These are phyloP conservation scores for Agrenia bidenticulata DNA, from an alignment of 2,888 invertebrate species.

Conservation along the genomic window DNA sequence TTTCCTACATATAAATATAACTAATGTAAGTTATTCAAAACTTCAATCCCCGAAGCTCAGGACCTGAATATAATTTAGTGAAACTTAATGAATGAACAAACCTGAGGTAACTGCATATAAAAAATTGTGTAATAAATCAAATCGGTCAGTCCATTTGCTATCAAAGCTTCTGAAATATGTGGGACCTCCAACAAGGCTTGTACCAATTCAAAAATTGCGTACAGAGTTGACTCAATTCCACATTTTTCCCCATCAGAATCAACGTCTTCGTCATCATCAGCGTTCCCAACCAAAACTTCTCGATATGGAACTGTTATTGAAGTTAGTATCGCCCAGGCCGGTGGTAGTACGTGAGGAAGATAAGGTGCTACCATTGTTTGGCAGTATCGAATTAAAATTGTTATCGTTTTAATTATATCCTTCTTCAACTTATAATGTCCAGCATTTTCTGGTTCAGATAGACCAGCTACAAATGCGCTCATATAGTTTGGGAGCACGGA, in stretches of 20 bases:
- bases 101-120: conserved; percentile 62
- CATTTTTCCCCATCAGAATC: conserved; percentile 65
- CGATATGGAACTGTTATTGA: conserved; percentile 68
- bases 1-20: conserved; percentile 52
- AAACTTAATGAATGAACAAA: conserved; percentile 47
- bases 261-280: conserved; percentile 62
- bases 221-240: conserved; percentile 58
- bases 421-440: conserved; percentile 42
- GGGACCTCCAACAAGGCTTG: conserved; percentile 56
- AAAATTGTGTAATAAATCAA: conserved; percentile 60
- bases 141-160: conserved; percentile 59
- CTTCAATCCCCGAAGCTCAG: conserved; percentile 54
- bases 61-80: background rate
- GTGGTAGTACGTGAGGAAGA: conserved; percentile 62
- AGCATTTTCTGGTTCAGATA: conserved; percentile 61
- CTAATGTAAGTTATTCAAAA: conserved; percentile 59
- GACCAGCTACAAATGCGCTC: conserved; percentile 64
- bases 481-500: conserved; percentile 70
- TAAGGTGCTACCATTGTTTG: conserved; percentile 65
- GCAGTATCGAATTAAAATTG: conserved; percentile 60
- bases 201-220: conserved; percentile 61
- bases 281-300: conserved; percentile 64
- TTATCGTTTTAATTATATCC: conserved; percentile 48
- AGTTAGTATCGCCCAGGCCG: conserved; percentile 68
- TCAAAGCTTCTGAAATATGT: conserved; percentile 45